Evolutionary conservation across 2,888 invertebrate species (phyloP).

Genomic region (Phoenoteleia sp.): DNA sequence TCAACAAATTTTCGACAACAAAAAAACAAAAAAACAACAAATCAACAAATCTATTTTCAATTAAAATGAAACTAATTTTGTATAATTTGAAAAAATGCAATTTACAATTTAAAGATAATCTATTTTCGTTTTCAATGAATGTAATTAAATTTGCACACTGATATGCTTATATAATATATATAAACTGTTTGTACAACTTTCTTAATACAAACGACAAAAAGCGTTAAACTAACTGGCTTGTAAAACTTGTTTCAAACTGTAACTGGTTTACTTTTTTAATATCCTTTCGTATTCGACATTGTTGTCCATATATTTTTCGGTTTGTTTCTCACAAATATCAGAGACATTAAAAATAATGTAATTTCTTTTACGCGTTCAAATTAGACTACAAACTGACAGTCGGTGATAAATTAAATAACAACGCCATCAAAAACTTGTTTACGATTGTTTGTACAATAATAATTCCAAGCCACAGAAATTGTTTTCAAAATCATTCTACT

Average conservation of each 20-base stretch:
- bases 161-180: no score
- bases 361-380: neutral
- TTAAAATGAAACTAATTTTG: no score
- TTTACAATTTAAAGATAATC: no score
- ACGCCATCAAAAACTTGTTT: neutral
- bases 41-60: no score
- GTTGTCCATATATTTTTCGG: slow-evolving; percentile 19
- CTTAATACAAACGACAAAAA: slow-evolving; percentile 32
- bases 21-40: no score
- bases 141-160: no score
- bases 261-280: slow-evolving; percentile 58
- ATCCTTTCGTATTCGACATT: slow-evolving; percentile 47
- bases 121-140: no score
- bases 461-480: neutral
- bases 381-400: neutral
- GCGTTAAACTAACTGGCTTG: slow-evolving; percentile 34
- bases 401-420: neutral
- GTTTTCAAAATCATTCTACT: no score
- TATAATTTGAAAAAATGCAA: no score
- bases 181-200: no score
- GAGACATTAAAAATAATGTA: neutral
- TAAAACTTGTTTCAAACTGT: slow-evolving; percentile 45
- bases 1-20: no score
- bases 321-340: slow-evolving; percentile 29
- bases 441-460: neutral